Evolutionary conservation across 2,113 vertebrate genomes (phyloP).

Genomic region (Naja naja): DNA sequence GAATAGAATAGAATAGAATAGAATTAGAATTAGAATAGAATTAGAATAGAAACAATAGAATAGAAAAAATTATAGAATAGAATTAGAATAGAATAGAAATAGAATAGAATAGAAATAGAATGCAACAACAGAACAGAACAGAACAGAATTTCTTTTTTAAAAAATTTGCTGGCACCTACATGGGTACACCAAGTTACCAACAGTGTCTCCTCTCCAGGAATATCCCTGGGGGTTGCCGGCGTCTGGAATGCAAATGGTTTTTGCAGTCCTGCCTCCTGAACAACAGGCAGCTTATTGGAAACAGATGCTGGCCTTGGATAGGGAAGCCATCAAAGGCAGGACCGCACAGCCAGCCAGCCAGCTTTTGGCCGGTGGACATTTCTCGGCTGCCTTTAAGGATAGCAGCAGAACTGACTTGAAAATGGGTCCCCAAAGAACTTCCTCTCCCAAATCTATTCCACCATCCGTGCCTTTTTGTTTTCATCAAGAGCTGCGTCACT

Average conservation of each 20-base stretch:
- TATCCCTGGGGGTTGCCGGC: neutral
- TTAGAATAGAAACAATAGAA: no score
- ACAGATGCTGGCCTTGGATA: constrained; percentile 12
- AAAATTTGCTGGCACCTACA: neutral
- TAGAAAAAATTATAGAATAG: no score
- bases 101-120: no score
- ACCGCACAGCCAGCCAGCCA: neutral
- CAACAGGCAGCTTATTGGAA: constrained; percentile 14
- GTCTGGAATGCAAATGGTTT: constrained; percentile 34
- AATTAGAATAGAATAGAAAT: no score
- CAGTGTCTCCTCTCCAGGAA: neutral
- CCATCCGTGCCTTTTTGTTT: neutral
- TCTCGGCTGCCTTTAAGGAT: neutral
- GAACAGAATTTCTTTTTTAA: neutral
- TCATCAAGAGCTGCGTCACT: neutral
- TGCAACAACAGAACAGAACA: no score
- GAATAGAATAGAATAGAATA: no score
- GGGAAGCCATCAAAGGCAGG: neutral
- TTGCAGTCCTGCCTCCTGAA: constrained; percentile 5
- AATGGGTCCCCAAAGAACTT: neutral
- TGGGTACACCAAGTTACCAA: neutral
- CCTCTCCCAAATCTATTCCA: neutral
- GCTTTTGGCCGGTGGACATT: neutral
- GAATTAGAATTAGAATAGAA: no score
- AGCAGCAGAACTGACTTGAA: neutral